phyloP scores from a whole-genome alignment of 2,113 vertebrate species.

The Syngnathus typhle region DNA sequence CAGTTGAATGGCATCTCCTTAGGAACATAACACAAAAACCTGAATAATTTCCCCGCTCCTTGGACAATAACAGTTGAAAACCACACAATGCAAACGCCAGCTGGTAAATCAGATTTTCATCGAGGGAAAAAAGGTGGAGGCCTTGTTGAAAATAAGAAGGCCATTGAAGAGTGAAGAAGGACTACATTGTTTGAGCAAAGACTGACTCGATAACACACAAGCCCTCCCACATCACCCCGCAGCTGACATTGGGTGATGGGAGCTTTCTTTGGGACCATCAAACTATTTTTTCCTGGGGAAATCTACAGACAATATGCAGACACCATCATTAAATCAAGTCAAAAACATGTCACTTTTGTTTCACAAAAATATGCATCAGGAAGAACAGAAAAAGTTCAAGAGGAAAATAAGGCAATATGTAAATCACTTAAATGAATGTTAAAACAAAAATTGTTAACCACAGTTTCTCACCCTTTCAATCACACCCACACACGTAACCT shows the following conservation, averaged over 20 bases:
- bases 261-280: conserved; percentile 42
- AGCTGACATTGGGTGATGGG: conserved; percentile 48
- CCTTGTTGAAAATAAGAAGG: conserved; percentile 48
- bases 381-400: background rate
- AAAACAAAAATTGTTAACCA: background rate
- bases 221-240: conserved; percentile 27
- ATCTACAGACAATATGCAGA: conserved; percentile 42
- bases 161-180: conserved; percentile 59
- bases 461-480: conserved; percentile 8
- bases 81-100: conserved; percentile 47
- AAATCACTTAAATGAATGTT: background rate
- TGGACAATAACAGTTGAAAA: conserved; percentile 49
- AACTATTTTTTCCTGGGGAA: conserved; percentile 5
- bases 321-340: conserved; percentile 52
- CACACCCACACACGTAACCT: conserved; percentile 3
- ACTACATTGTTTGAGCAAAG: conserved; percentile 58
- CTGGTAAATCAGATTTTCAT: conserved; percentile 51
- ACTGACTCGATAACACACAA: conserved; percentile 49
- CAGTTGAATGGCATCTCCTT: conserved; percentile 17
- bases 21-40: conserved; percentile 21
- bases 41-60: conserved; percentile 23
- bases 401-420: background rate
- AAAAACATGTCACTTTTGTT: background rate
- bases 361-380: background rate
- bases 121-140: conserved; percentile 29